Base-by-base conservation (phyloP, 53 echinoderm and acorn worm species). In the Holothuria scabra region DNA sequence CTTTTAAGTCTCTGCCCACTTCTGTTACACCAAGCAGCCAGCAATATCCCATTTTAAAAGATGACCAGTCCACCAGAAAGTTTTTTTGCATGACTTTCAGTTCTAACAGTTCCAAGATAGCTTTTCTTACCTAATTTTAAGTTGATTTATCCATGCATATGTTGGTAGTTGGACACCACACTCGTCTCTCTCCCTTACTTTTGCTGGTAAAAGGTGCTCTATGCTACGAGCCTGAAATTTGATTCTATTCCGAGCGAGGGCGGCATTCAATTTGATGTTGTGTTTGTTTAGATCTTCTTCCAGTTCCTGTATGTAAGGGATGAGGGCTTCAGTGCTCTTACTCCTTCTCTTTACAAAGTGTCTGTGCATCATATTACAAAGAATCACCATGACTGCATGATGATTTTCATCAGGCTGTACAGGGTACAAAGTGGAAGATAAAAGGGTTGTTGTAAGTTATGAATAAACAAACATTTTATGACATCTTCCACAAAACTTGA, bases 101-200 rank as follows among this genome's bases (percentile, higher is more conserved):
- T 18, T 52, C 13, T 18, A 16, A 52, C 18, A 52, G 18, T 52
- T 13, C 48, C 48, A 35, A 35, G 10, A 41, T 41, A 41, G 10
- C 41, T 41, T 52, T 52, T 18, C 69, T 85, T 59, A 95, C 96
- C 93, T 91, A 41, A 71, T 79, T 76, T 74, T 84, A 2, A 96
- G 91, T 71, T 96, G 93, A 59, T 96, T 96, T 24, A 93, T 90
- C 97, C 97, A 96, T 4, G 97, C 89, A 85, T 93, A 96, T 52
- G 88, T 90, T 0, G 92, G 93, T 79, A 93, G 83, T 62, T 88
- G 80, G 10, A 85, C 76, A 0, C 93, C 92, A 18, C 86, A 72
- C 56, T 90, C 87, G 56, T 96, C 97, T 24, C 93, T 72, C 81
- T 93, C 88, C 64, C 96, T 67, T 10, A 95, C 91, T 18, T 86